phyloP scores from a whole-genome alignment of 1,140 invertebrate species.

The Saccostrea echinata region DNA sequence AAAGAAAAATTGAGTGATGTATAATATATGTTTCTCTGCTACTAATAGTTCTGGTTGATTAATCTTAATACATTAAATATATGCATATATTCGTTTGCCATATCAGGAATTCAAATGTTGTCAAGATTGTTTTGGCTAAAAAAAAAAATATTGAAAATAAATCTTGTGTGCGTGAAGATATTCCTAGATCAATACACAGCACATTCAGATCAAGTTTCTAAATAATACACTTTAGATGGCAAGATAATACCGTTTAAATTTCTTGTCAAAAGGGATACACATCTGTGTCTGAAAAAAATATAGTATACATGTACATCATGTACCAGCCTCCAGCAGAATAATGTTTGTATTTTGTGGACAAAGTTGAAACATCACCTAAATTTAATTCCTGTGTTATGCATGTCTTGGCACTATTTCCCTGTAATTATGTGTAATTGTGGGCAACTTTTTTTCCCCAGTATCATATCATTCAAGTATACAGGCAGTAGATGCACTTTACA shows the following conservation, averaged over 20 bases:
- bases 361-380: neutral
- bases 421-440: conserved; percentile 21
- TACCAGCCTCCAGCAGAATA: neutral
- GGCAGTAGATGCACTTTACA: conserved; percentile 11
- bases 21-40: neutral
- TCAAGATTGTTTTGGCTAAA: neutral
- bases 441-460: neutral
- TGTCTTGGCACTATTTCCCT: neutral
- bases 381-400: neutral
- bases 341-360: neutral
- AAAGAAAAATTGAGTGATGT: neutral
- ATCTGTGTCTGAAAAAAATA: neutral
- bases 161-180: neutral
- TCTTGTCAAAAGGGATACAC: neutral
- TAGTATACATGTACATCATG: neutral
- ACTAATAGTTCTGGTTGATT: conserved; percentile 9
- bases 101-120: neutral
- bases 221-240: neutral
- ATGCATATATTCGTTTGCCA: neutral
- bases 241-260: neutral
- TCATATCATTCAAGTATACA: neutral
- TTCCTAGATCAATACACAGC: neutral
- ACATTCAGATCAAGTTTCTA: neutral
- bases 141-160: neutral
- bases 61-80: neutral